These are phyloP conservation scores for Calidris pugnax DNA, from an alignment of 2,113 vertebrate genomes.

Conservation along the genomic window DNA sequence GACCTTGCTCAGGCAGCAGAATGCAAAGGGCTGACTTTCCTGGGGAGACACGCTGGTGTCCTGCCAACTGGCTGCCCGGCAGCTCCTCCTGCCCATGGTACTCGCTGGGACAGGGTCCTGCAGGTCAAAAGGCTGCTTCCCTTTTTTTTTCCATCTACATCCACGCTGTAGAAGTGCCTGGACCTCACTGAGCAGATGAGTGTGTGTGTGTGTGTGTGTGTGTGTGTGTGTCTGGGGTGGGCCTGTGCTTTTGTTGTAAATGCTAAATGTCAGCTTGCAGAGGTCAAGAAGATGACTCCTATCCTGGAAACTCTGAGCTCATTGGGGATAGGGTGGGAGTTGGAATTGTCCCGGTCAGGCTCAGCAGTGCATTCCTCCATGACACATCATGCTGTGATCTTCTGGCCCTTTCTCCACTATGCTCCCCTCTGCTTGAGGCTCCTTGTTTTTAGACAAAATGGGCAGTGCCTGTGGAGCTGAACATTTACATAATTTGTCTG, in stretches of 20 bases:
- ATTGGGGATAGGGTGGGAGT: background rate
- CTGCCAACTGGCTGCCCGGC: background rate
- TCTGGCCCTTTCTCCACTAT: background rate
- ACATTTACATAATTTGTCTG: background rate
- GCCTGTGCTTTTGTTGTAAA: background rate
- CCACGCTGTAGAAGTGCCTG: background rate
- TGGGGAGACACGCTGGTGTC: background rate
- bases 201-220: too few species aligned
- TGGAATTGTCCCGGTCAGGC: background rate
- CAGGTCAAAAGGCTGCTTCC: background rate
- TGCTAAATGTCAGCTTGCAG: background rate
- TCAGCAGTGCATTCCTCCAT: background rate
- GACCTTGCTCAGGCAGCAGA: background rate
- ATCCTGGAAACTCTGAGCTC: slow-evolving; percentile 45
- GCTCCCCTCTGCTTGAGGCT: background rate
- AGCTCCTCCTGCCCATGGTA: background rate
- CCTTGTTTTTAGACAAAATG: background rate
- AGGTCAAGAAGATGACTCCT: background rate
- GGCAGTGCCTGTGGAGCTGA: background rate
- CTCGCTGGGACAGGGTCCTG: background rate
- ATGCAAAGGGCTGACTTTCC: background rate
- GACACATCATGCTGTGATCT: background rate
- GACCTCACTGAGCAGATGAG: background rate
- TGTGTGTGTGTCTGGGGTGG: background rate
- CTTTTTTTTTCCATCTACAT: background rate